A percentile compares a stretch with the other conserved stretches of the same genome.
Evolutionary conservation across 2,888 invertebrate species (phyloP).

Genomic region (Drosophila leonis): DNA sequence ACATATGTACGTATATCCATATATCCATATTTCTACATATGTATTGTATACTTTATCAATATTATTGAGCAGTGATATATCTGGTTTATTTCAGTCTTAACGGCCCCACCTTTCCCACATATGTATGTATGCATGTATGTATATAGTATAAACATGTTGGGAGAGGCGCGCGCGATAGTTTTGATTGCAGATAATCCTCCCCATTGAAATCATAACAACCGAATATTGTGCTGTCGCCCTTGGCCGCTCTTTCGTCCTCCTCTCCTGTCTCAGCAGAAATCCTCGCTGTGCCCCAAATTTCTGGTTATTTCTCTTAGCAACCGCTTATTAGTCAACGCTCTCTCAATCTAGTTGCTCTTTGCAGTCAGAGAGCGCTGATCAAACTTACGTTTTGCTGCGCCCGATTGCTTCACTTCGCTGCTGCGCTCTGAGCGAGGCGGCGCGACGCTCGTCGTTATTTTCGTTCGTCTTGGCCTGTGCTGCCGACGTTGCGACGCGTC

Average conservation of each 20-base stretch:
- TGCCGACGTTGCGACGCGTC: conserved; percentile 1
- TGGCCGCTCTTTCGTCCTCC: not conserved
- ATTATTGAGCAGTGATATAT: conserved; percentile 30
- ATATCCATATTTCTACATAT: conserved; percentile 3
- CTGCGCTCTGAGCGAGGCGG: conserved; percentile 15
- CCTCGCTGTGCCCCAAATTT: conserved; percentile 1
- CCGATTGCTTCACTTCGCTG: conserved; percentile 9
- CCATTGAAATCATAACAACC: conserved; percentile 23
- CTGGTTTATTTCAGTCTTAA: conserved; percentile 28
- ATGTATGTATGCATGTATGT: not conserved
- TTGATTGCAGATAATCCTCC: conserved; percentile 29
- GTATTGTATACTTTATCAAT: conserved; percentile 22
- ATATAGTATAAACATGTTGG: conserved; percentile 22
- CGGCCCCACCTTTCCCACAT: conserved; percentile 14
- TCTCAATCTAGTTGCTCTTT: not conserved
- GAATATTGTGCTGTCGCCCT: conserved; percentile 17
- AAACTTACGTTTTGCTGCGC: not conserved
- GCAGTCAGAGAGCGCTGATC: not conserved
- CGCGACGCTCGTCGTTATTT: conserved; percentile 14
- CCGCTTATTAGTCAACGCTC: not conserved
- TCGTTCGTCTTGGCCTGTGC: conserved; percentile 15
- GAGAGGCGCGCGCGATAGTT: conserved; percentile 18
- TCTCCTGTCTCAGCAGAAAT: not conserved
- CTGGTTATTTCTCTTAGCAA: not conserved
- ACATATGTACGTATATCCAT: no score